Conservation (phyloP, 2,113 vertebrate genomes). For the Cercopithecus mona region DNA sequence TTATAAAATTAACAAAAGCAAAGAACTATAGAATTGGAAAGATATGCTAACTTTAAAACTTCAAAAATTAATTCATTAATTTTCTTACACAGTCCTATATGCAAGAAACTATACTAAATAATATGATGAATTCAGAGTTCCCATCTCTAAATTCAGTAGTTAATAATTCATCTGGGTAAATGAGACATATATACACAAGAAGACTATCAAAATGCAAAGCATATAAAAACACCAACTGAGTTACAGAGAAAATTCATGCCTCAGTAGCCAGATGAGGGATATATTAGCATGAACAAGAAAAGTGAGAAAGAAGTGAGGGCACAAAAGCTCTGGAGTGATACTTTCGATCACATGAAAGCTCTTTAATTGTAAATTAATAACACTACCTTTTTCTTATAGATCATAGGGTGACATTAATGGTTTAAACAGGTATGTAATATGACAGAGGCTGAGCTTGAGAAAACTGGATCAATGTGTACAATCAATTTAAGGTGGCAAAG, state of each 20-base stretch:
- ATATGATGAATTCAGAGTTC: not conserved
- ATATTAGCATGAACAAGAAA: not conserved
- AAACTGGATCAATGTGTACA: not conserved
- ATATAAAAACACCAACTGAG: not conserved
- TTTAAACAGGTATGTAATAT: not conserved
- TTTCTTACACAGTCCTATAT: not conserved
- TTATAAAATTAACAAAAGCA: conserved; percentile 53
- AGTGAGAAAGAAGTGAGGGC: not conserved
- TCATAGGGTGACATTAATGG: not conserved
- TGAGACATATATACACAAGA: not conserved
- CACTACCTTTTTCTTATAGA: not conserved
- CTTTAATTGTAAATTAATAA: not conserved
- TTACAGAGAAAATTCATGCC: not conserved
- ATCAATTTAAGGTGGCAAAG: conserved; percentile 12
- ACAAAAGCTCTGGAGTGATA: not conserved
- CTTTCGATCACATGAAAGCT: not conserved
- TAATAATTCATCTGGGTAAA: conserved; percentile 26
- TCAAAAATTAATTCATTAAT: conserved; percentile 11
- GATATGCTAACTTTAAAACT: conserved; percentile 30
- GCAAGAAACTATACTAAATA: not conserved
- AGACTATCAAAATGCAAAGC: conserved; percentile 8
- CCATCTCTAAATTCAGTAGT: not conserved
- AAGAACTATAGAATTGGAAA: conserved; percentile 1
- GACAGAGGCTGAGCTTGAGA: not conserved
- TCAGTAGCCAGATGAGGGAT: not conserved